Conservation (phyloP, 2,113 vertebrate genomes). For the Jaculus jaculus region DNA sequence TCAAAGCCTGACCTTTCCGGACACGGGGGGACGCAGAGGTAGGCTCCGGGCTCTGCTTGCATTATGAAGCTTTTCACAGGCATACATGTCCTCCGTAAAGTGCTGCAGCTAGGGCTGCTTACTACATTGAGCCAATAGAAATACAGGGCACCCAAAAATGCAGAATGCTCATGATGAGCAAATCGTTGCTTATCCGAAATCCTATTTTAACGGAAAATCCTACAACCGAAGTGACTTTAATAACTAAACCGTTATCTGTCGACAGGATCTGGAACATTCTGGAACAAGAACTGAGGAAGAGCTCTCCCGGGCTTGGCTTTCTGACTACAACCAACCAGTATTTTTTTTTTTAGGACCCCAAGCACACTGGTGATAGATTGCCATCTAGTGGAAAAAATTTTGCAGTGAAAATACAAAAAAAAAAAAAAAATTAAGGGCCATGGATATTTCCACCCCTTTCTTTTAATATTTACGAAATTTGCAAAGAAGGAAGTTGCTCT, state of each 20-base stretch:
- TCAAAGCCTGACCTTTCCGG: too few species aligned
- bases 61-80: not conserved
- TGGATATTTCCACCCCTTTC: not conserved
- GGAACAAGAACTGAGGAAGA: not conserved
- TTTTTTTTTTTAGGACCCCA: not conserved
- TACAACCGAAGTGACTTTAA: not conserved
- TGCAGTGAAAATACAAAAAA: not conserved
- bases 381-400: constrained; percentile 60
- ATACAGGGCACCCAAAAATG: not conserved
- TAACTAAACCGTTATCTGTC: not conserved
- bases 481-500: not conserved
- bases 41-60: fast-evolving
- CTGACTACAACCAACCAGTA: not conserved
- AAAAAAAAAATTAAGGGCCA: not conserved
- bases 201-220: not conserved
- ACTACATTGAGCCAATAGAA: not conserved
- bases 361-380: not conserved
- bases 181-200: not conserved
- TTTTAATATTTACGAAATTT: not conserved
- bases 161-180: not conserved
- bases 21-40: not conserved
- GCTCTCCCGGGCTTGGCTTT: not conserved
- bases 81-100: not conserved
- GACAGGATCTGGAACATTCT: not conserved
- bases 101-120: fast-evolving